These are phyloP conservation scores for Shargacucullia verbasci DNA, from an alignment of 2,888 invertebrate species.

Conservation along the genomic window DNA sequence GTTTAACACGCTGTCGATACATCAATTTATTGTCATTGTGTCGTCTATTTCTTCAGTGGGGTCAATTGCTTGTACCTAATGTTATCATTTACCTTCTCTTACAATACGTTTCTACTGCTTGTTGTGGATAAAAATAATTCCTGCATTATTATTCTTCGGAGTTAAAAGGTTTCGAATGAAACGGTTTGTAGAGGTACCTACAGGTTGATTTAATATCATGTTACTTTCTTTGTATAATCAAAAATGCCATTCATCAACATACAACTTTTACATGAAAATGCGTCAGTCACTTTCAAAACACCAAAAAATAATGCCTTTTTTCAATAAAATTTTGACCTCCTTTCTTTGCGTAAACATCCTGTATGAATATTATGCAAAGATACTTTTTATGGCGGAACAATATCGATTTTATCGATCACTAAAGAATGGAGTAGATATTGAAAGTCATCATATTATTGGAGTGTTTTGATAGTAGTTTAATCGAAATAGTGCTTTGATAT, in stretches of 20 bases:
- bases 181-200: slow-evolving; percentile 9
- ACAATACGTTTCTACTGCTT: slow-evolving; percentile 34
- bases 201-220: slow-evolving; percentile 25
- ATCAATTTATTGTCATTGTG: slow-evolving; percentile 13
- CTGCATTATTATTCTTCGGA: slow-evolving; percentile 29
- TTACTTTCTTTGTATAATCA: slow-evolving; percentile 22
- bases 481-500: slow-evolving; percentile 68
- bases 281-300: slow-evolving; percentile 34
- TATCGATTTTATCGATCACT: slow-evolving; percentile 51
- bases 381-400: slow-evolving; percentile 42
- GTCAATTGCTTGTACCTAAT: slow-evolving; percentile 52
- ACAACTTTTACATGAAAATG: slow-evolving; percentile 39
- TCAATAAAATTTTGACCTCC: slow-evolving; percentile 30
- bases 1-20: slow-evolving; percentile 28
- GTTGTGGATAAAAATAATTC: slow-evolving; percentile 38
- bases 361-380: slow-evolving; percentile 54
- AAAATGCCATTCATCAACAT: slow-evolving; percentile 24
- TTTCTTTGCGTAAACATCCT: slow-evolving; percentile 44
- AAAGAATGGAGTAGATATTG: slow-evolving; percentile 56
- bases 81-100: slow-evolving; percentile 50
- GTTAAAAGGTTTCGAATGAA: slow-evolving; percentile 26
- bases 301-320: slow-evolving; percentile 16
- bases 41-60: slow-evolving; percentile 28
- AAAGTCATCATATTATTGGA: slow-evolving; percentile 56
- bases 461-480: slow-evolving; percentile 59